These are phyloP conservation scores for Phrynosoma blainvillii DNA, from an alignment of 2,113 vertebrate species.

Conservation along the genomic window DNA sequence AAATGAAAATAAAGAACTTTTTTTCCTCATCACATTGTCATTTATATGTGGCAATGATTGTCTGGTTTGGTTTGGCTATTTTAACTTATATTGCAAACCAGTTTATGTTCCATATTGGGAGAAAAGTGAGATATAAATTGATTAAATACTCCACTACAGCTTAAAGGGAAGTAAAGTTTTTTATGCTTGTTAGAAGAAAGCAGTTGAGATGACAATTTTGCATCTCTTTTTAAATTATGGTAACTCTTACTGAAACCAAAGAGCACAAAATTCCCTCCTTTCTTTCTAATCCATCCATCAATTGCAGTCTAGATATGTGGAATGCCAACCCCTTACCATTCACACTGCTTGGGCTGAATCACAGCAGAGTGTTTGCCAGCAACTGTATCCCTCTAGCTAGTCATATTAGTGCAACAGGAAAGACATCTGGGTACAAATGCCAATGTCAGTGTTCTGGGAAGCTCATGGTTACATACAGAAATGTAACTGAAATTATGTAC, in stretches of 20 bases:
- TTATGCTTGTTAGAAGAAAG: not conserved
- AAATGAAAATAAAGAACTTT: too few species aligned
- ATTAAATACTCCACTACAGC: not conserved
- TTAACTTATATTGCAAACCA: not conserved
- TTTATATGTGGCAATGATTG: too few species aligned
- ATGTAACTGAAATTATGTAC: not conserved
- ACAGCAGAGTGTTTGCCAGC: not conserved
- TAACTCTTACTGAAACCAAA: not conserved
- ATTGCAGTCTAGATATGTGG: not conserved
- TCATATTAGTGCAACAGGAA: not conserved
- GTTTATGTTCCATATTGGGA: too few species aligned
- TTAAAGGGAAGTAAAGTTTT: not conserved
- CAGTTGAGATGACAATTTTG: not conserved
- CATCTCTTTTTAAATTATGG: not conserved
- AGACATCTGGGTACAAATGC: not conserved
- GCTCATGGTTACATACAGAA: not conserved
- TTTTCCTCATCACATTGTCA: too few species aligned
- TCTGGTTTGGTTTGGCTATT: too few species aligned
- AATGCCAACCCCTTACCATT: not conserved
- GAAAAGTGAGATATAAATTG: too few species aligned
- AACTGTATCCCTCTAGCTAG: not conserved
- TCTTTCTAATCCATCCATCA: not conserved
- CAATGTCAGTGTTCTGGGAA: not conserved
- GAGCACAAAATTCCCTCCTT: not conserved
- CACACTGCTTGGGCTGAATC: not conserved